These are phyloP conservation scores for Lepidurus apus DNA, from an alignment of 1,140 invertebrate genomes.

Conservation along the genomic window DNA sequence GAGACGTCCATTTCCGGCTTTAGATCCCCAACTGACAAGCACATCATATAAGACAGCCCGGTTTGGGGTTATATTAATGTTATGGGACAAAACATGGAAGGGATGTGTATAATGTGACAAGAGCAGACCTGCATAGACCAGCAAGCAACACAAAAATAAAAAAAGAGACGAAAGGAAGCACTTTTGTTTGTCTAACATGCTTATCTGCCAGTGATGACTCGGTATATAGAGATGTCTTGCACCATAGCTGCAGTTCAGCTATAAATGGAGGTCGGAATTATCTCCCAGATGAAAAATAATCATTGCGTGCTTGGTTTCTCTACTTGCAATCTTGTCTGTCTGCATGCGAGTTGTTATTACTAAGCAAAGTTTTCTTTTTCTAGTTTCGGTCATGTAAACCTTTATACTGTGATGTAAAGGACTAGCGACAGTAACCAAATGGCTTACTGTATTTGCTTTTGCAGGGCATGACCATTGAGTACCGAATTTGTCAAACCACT, in stretches of 20 bases:
- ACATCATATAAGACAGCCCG: neutral
- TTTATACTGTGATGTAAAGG: no score
- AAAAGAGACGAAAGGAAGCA: neutral
- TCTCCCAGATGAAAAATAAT: neutral
- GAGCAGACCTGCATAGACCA: neutral
- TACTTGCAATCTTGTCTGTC: neutral
- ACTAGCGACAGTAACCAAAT: neutral
- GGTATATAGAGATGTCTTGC: neutral
- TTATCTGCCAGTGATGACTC: neutral
- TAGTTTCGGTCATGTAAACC: neutral
- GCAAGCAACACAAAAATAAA: neutral
- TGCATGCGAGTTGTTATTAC: neutral
- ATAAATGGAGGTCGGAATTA: neutral
- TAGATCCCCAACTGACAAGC: constrained; percentile 7
- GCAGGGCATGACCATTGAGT: neutral
- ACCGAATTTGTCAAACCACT: neutral
- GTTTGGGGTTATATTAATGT: neutral
- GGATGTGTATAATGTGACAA: neutral
- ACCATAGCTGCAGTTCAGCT: neutral
- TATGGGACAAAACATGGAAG: neutral
- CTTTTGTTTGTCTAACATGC: constrained; percentile 16
- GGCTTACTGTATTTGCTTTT: neutral
- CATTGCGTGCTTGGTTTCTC: neutral
- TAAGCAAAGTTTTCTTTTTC: neutral
- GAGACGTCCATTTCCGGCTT: constrained; percentile 20